These are phyloP conservation scores for Thalassophryne amazonica DNA, from an alignment of 2,797 vertebrate genomes.

Conservation along the genomic window DNA sequence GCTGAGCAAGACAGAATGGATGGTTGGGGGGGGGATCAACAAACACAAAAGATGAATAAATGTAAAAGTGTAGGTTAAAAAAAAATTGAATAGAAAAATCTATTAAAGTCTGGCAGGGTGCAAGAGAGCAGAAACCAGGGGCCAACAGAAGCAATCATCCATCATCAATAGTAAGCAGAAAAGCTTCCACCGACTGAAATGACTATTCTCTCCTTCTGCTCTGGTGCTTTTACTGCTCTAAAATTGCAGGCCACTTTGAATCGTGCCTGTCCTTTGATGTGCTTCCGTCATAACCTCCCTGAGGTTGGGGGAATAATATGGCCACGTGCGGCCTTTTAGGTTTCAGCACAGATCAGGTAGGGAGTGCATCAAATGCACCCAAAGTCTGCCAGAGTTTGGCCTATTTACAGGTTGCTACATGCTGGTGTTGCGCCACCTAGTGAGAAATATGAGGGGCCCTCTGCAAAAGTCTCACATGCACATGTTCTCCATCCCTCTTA, in stretches of 20 bases:
- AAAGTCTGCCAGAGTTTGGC: conserved; percentile 4
- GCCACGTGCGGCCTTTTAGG: conserved; percentile 48
- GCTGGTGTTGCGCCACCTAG: conserved; percentile 35
- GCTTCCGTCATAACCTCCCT: conserved; percentile 55
- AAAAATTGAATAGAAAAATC: background rate
- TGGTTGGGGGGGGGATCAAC: background rate
- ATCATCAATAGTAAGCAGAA: conserved; percentile 52
- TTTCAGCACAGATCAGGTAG: conserved; percentile 57
- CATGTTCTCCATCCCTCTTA: too few relatives aligned
- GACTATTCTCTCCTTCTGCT: conserved; percentile 53
- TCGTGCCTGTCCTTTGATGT: conserved; percentile 44
- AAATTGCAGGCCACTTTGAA: conserved; percentile 66
- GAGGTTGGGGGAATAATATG: conserved; percentile 52
- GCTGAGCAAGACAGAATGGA: background rate
- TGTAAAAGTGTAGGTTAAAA: background rate
- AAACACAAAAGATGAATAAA: background rate
- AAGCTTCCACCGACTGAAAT: conserved; percentile 18
- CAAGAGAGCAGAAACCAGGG: conserved; percentile 16
- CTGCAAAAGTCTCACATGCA: too few relatives aligned
- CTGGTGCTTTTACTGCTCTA: conserved; percentile 44
- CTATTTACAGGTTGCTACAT: conserved; percentile 47
- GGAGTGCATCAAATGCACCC: conserved; percentile 32
- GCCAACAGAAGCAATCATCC: conserved; percentile 51
- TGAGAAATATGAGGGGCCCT: too few relatives aligned
- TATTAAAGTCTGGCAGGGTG: conserved; percentile 5